Base-by-base conservation (phyloP, 2,113 vertebrate species). In the Origma solitaria region DNA sequence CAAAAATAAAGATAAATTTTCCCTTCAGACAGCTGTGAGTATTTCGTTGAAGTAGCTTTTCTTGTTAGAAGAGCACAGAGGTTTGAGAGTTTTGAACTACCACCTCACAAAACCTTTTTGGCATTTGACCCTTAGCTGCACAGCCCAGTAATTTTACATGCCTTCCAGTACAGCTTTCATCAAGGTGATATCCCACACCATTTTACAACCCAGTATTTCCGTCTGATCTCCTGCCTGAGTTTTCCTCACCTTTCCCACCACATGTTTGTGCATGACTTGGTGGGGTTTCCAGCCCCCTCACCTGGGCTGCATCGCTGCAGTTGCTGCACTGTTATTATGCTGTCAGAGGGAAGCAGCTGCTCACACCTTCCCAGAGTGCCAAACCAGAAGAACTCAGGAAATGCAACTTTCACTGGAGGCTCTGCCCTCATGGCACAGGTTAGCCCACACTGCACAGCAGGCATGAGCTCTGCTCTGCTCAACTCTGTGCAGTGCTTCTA, bases 341-440 rank as follows among this genome's bases (percentile, higher is more conserved):
- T 24, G 24, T 25, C 21, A 30, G 53, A 94, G 40, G 5, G 35
- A 88, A 79, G 50, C 38, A 73, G 27, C 21, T 2, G 1, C 42
- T 88, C 13, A 5, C 3, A 4, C 3, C 7, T 79, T 37, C 1
- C 0, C 35, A 25, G 22, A 3, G 14, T 15, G 23, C 31, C 44
- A 78, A 62, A 71, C 44, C 78, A 64, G 76, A 65, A 40, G 53
- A 66, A 37, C 22, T 77, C n/a, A 44, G 54, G 23, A n/a, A 15
- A 9, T 25, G 9, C 10, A 23, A 4, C 27, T 82, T 82, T 42
- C 60, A 44, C 42, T 4, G 5, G 16, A 53, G 64, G 44, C 50
- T 71, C 23, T 17, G 11, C 50, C 45, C 40, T 68, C 5, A 2
- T 10, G 17, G 28, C 54, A 18, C 28, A 38, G 27, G 40, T 53